phyloP scores from a whole-genome alignment of 2,888 invertebrate genomes.

The Troides oblongomaculatus region DNA sequence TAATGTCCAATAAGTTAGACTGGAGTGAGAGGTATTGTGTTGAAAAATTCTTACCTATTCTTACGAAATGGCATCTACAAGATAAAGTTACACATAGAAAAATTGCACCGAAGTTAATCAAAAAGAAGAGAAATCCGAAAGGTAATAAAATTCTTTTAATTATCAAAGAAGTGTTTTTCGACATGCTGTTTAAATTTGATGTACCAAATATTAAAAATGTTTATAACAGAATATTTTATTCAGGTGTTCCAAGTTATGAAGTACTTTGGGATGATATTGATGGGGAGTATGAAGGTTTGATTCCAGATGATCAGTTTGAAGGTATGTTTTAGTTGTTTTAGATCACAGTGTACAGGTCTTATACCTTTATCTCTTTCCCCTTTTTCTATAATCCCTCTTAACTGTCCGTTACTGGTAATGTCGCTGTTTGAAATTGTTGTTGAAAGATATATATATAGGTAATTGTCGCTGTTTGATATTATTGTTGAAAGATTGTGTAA shows the following conservation, averaged over 20 bases:
- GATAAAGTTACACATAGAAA: constrained; percentile 57
- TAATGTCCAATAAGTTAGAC: constrained; percentile 82
- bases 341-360: too few relatives aligned
- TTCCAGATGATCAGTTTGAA: constrained; percentile 80
- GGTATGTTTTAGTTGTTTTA: constrained; percentile 42
- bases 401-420: too few relatives aligned
- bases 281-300: constrained; percentile 78
- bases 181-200: background rate
- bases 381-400: too few relatives aligned
- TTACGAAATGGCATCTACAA: constrained; percentile 87
- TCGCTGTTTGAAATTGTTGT: too few relatives aligned
- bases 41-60: constrained; percentile 87
- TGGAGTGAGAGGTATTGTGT: constrained; percentile 89
- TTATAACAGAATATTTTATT: too few relatives aligned
- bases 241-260: constrained; percentile 85
- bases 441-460: too few relatives aligned
- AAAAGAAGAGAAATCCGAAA: constrained; percentile 74
- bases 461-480: too few relatives aligned
- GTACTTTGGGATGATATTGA: constrained; percentile 84
- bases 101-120: constrained; percentile 57
- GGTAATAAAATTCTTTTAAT: constrained; percentile 47
- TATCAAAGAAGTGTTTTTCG: background rate
- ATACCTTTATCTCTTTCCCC: too few relatives aligned
- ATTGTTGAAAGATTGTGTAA: too few relatives aligned
- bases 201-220: too few relatives aligned